Evolutionary conservation across 1,140 invertebrate genomes (phyloP), one percentile per base, ranked within the genome.

Genomic region (Lordiphosa mommai): DNA sequence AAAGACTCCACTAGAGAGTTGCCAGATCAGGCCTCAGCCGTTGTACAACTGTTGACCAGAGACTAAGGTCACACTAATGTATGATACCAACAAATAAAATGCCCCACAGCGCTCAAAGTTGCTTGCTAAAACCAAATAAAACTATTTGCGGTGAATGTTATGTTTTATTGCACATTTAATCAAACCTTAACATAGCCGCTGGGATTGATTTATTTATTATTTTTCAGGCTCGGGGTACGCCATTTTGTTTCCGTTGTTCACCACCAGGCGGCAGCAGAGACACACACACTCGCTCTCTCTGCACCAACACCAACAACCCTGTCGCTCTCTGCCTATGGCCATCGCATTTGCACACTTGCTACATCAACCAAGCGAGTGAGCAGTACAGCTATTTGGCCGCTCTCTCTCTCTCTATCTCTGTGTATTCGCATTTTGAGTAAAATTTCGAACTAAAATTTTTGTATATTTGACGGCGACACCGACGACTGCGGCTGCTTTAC

Each of bases 391-490:
- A 67, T 70, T 56, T 27, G 14, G 16, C 10, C 9, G 5, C 20
- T 23, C 20, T 23, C 20, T 4, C 20, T 23, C 23, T 27, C 6
- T 7, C 23, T 27, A 4, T 58, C 20, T 43, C 40, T 53, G 37
- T 84, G 77, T 77, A 84, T 85, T 85, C 77, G 72, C 68, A 65
- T 72, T 77, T 84, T 84, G 72, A 84, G 77, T 84, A 84, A n/a
- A n/a, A 84, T 84, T 84, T 84, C 77, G 77, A 84, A 84, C 38
- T 27, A 72, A 72, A 60, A 57, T 60, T 85, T 85, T 85, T 88
- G 86, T 88, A 88, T 87, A 88, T 88, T 88, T 88, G 85, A 82
- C 79, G 85, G 79, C 73, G 76, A 82, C 74, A 53, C 57, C 74
- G 74, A 72, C 73, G 64, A 23, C 46, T 51, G 32, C 56, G 56